Base-by-base conservation (phyloP, 2,888 invertebrate genomes). In the Aphidius colemani region DNA sequence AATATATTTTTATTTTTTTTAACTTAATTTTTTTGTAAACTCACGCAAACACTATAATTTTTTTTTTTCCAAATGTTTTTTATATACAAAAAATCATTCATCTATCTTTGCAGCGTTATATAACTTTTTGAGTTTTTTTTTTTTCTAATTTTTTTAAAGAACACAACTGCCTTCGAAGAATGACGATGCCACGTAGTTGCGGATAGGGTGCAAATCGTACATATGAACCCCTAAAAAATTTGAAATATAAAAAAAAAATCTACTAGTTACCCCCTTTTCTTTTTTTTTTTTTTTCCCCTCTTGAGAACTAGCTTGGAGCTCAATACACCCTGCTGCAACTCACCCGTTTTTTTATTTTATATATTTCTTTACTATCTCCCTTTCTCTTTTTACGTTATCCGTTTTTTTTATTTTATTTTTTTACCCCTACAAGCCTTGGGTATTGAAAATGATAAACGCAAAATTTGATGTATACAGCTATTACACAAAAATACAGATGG, bases 131-230 rank as follows among this genome's bases (percentile, higher is more conserved):
- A 13, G 8, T 49, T 44, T 40, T 40, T 7, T 48, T 45, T 53
- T 30, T 44, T 55, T 56, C 40, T 45, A 11, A 30, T 7, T 8
- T 10, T 8, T 41, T n/a, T 10, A 41, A 53, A 39, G 11, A 56
- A 45, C 6, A 45, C 56, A 18, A 45, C 43, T 41, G 43, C 10
- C 56, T n/a, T 45, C 59, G 49, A 50, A 65, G 67, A 63, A 69
- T 62, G 56, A 64, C 65, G 68, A 68, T 69, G 66, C 66, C 66
- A 68, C 68, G 67, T 69, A 59, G 60, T 68, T 61, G 69, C 55
- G 61, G 64, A 48, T 61, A 59, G 51, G 64, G 63, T 61, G 55
- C 41, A 30, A 5, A 30, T 30, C 5, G 3, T 30, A 30, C 30
- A 30, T 30, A 30, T 48, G 46, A 62, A 68, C 68, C 68, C 68